phyloP scores from a whole-genome alignment of 2,888 invertebrate species.

The Chrysomela aeneicollis region DNA sequence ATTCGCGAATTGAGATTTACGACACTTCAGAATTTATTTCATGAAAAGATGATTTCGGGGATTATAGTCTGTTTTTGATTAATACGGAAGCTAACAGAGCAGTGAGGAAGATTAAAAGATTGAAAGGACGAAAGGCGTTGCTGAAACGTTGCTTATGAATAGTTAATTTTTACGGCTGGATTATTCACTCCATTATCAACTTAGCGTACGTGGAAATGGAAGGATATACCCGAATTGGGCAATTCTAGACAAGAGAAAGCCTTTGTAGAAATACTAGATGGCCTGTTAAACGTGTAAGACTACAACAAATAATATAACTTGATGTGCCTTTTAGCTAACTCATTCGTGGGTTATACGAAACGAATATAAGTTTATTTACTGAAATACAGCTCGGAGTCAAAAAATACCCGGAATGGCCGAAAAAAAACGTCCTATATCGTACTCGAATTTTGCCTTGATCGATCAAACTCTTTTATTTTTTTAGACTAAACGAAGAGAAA shows the following conservation, averaged over 20 bases:
- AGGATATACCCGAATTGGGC: conserved; percentile 44
- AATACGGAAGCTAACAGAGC: conserved; percentile 14
- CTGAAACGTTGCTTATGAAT: conserved; percentile 48
- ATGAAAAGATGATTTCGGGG: background rate
- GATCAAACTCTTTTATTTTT: no score
- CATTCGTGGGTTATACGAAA: no score
- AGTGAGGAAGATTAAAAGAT: conserved; percentile 39
- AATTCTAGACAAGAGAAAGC: conserved; percentile 48
- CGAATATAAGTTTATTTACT: no score
- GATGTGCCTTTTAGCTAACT: conserved; percentile 40
- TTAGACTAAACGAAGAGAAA: no score
- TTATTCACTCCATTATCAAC: conserved; percentile 49
- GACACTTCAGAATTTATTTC: conserved; percentile 20
- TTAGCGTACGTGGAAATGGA: conserved; percentile 42
- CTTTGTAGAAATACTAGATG: conserved; percentile 51
- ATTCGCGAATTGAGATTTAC: conserved; percentile 7
- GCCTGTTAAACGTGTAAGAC: conserved; percentile 49
- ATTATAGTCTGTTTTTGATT: conserved; percentile 14
- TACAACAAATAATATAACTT: conserved; percentile 46
- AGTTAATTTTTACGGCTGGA: conserved; percentile 50
- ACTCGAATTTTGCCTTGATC: no score
- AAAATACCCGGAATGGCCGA: no score
- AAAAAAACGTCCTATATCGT: no score
- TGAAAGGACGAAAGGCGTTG: conserved; percentile 44
- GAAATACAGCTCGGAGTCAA: no score